These are phyloP conservation scores for Plebejus anna DNA, from an alignment of 2,888 invertebrate species.

Conservation along the genomic window DNA sequence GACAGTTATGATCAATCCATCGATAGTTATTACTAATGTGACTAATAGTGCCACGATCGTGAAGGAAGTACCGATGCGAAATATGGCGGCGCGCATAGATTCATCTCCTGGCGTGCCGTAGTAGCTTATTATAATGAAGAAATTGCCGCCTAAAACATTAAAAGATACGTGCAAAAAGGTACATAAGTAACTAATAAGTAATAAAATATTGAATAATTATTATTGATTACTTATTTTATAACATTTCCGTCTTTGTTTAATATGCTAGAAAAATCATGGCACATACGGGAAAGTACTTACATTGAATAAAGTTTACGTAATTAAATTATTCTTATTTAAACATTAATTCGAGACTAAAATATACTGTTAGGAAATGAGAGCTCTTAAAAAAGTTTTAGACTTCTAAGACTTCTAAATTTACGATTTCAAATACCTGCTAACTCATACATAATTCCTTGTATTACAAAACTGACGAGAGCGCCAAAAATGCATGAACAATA, in stretches of 20 bases:
- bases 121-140: conserved; percentile 18
- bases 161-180: neutral
- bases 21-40: conserved; percentile 61
- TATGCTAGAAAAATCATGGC: too few species aligned
- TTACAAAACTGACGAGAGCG: neutral
- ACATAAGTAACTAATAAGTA: too few species aligned
- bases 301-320: too few species aligned
- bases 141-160: neutral
- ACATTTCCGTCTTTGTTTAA: too few species aligned
- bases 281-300: too few species aligned
- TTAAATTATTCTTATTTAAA: too few species aligned
- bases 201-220: too few species aligned
- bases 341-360: too few species aligned
- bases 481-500: conserved; percentile 3
- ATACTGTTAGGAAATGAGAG: too few species aligned
- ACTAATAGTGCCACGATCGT: conserved; percentile 53
- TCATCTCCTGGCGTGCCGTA: conserved; percentile 56
- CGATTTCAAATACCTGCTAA: neutral
- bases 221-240: too few species aligned
- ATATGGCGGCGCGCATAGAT: conserved; percentile 46
- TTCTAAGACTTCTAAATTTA: neutral
- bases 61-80: conserved; percentile 52
- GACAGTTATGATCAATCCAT: conserved; percentile 55
- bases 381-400: neutral
- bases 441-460: conserved; percentile 20